phyloP scores from a whole-genome alignment of 2,888 invertebrate genomes.

The Neoitamus cyanurus region DNA sequence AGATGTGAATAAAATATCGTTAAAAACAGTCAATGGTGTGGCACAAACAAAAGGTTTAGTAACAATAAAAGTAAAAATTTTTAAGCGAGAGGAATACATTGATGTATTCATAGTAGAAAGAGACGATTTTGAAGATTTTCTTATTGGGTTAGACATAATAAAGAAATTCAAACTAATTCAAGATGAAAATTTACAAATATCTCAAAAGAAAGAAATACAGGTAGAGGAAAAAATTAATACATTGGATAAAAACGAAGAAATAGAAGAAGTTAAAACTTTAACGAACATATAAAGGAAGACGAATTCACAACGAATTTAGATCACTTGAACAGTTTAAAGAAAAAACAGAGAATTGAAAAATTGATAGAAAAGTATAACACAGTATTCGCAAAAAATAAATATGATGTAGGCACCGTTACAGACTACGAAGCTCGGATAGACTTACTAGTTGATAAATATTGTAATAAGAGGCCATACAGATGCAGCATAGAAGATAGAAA shows the following conservation, averaged over 20 bases:
- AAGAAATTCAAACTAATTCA: too few relatives aligned
- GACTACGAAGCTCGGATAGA: constrained; percentile 56
- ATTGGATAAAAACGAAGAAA: too few relatives aligned
- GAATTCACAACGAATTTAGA: not conserved
- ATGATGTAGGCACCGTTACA: constrained; percentile 55
- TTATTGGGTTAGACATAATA: too few relatives aligned
- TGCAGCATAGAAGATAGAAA: constrained; percentile 52
- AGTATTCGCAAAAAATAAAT: constrained; percentile 56
- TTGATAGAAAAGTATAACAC: constrained; percentile 54
- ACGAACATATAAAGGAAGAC: not conserved
- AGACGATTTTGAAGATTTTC: constrained; percentile 6
- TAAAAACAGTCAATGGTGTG: constrained; percentile 52
- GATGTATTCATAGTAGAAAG: constrained; percentile 42
- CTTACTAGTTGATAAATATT: constrained; percentile 53
- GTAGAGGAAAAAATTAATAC: too few relatives aligned
- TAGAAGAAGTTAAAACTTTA: too few relatives aligned
- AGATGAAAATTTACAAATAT: too few relatives aligned
- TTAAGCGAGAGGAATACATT: constrained; percentile 48
- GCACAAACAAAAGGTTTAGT: constrained; percentile 49
- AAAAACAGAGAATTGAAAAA: not conserved
- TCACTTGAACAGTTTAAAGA: not conserved
- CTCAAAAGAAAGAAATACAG: too few relatives aligned
- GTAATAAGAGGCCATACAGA: constrained; percentile 20
- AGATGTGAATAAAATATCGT: constrained; percentile 4
- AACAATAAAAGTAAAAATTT: constrained; percentile 46